Conservation (phyloP, 2,113 vertebrate genomes). For the Leptosomus discolor region DNA sequence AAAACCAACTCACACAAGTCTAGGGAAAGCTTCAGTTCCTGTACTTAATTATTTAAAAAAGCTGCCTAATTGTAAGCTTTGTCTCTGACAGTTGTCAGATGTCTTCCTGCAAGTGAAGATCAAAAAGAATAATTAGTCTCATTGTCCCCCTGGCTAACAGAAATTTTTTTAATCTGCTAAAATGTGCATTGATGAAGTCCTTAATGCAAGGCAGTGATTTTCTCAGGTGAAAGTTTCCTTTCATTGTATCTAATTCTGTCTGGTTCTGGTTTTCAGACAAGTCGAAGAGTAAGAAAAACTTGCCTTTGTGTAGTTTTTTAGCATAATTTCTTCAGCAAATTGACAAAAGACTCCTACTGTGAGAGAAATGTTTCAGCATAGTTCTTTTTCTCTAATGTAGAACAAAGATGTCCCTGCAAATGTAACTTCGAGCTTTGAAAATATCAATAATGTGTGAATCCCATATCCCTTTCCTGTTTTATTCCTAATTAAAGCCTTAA, state of each 20-base stretch:
- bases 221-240: constrained; percentile 50
- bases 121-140: constrained; percentile 61
- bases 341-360: constrained; percentile 34
- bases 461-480: not conserved
- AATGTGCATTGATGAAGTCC: constrained; percentile 18
- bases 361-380: constrained; percentile 30
- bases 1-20: not conserved
- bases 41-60: constrained; percentile 55
- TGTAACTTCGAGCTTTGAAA: constrained; percentile 5
- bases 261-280: constrained; percentile 31
- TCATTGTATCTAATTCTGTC: constrained; percentile 39
- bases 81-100: constrained; percentile 60
- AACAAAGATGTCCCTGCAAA: constrained; percentile 19
- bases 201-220: constrained; percentile 39
- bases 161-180: constrained; percentile 28
- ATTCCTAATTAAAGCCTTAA: constrained; percentile 18
- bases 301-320: constrained; percentile 31
- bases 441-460: not conserved
- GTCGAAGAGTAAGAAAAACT: constrained; percentile 24
- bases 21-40: not conserved
- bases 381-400: not conserved
- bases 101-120: constrained; percentile 52
- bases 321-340: constrained; percentile 47
- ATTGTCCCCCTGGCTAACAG: constrained; percentile 42
- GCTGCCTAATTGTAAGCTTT: constrained; percentile 50